Base-by-base conservation (phyloP, 2,797 vertebrate genomes). In the Lophius americanus region DNA sequence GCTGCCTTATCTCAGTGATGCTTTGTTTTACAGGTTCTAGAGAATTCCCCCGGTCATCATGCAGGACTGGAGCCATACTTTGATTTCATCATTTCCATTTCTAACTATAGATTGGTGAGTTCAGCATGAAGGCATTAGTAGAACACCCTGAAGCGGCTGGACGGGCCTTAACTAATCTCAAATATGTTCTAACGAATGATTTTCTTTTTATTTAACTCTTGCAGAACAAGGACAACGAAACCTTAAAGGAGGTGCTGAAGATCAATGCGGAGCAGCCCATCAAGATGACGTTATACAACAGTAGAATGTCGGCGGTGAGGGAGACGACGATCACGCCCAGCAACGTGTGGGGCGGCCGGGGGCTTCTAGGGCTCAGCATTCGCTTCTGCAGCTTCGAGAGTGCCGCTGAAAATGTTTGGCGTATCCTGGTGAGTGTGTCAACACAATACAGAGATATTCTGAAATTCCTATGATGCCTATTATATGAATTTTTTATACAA, bases 331-430 rank as follows among this genome's bases (percentile, higher is more conserved):
- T 99, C 70, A 97, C 94, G 0, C 98, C 98, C 51, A 99, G 97
- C 89, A 97, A 89, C 87, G 85, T 96, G 93, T 99, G 98, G 98
- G 98, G 96, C 0, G 98, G 98, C 12, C 96, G 96, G 73, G 98
- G 98, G 23, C 94, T 99, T 38, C 86, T 99, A 81, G 98, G 98
- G 1, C 95, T 98, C 86, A 98, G 96, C 93, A 98, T 99, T 78
- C 96, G 98, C 51, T 99, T 98, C 93, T 98, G 97, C 92, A 98
- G 96, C 91, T 99, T 99, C 55, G 95, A 98, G 12, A 96, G 96
- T 41, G 96, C 95, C 56, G 98, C 96, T 83, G 96, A 99, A 85
- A 98, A 98, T 0, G 95, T 99, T 7, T 99, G 98, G 98, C 98
- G 99, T 1, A 95, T 99, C 35, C 86, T 99, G 95, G 98, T 99